Conservation (phyloP, 2,113 vertebrate genomes). For the Peucedramus taeniatus region DNA sequence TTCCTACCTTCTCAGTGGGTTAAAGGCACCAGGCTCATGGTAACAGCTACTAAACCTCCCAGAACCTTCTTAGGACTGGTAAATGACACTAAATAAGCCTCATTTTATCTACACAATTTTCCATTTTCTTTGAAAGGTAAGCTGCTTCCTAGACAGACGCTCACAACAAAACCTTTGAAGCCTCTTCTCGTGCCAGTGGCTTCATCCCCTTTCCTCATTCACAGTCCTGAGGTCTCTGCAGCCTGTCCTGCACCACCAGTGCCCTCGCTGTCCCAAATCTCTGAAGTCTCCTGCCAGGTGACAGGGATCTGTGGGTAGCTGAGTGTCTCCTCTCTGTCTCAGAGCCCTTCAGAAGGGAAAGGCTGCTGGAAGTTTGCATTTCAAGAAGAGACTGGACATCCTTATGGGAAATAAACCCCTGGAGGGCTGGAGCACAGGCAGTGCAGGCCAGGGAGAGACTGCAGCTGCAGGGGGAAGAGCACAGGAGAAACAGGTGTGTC, state of each 20-base stretch:
- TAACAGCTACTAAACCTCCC: not conserved
- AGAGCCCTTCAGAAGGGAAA: not conserved
- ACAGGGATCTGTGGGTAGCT: not conserved
- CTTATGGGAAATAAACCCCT: not conserved
- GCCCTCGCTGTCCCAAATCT: not conserved
- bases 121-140: not conserved
- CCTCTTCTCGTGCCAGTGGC: not conserved
- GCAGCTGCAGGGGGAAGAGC: not conserved
- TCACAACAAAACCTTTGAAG: not conserved
- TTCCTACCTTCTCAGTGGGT: not conserved
- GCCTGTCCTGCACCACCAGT: not conserved
- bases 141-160: not conserved
- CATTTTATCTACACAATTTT: not conserved
- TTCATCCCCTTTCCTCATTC: not conserved
- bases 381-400: not conserved
- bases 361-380: not conserved
- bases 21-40: not conserved
- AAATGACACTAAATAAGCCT: not conserved
- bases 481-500: not conserved
- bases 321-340: not conserved
- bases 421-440: not conserved
- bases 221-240: not conserved
- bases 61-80: not conserved
- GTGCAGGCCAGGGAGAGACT: not conserved
- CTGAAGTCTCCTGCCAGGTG: rapidly evolving